Evolutionary conservation across 2,888 invertebrate genomes (phyloP).

Genomic region (Danaus chrysippus): DNA sequence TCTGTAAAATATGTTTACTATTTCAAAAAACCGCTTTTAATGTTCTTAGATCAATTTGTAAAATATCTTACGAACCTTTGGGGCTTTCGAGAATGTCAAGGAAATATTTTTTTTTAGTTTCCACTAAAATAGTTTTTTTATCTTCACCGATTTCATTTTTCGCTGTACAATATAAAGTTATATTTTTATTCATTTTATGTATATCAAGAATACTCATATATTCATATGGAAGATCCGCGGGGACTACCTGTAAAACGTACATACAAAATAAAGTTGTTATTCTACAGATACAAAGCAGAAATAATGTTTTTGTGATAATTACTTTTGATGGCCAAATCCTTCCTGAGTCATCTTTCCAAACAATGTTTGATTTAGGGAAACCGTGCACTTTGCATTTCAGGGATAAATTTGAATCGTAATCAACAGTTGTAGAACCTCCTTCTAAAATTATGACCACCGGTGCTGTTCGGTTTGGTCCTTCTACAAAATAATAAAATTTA

Average conservation of each 20-base stretch:
- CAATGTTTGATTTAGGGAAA: conserved; percentile 47
- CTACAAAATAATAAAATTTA: conserved; percentile 27
- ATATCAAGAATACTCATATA: conserved; percentile 45
- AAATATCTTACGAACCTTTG: conserved; percentile 14
- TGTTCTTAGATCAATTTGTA: neutral
- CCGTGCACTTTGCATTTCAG: conserved; percentile 49
- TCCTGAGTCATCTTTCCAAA: conserved; percentile 42
- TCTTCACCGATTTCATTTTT: conserved; percentile 38
- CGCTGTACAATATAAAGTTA: conserved; percentile 47
- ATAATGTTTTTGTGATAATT: conserved; percentile 2
- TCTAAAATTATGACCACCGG: conserved; percentile 41
- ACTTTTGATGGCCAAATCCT: conserved; percentile 12
- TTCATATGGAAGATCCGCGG: conserved; percentile 45
- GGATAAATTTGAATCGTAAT: conserved; percentile 37
- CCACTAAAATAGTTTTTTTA: conserved; percentile 32
- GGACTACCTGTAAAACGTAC: conserved; percentile 35
- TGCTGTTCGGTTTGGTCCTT: conserved; percentile 25
- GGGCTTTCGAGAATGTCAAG: conserved; percentile 32
- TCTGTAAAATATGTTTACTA: conserved; percentile 31
- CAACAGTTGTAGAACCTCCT: conserved; percentile 29
- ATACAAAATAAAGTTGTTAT: neutral
- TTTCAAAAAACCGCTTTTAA: neutral
- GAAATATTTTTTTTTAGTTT: conserved; percentile 30
- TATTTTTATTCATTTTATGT: conserved; percentile 37
- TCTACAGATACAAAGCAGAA: neutral